Evolutionary conservation across 2,888 invertebrate genomes (phyloP).

Genomic region (Cantharis lateralis): DNA sequence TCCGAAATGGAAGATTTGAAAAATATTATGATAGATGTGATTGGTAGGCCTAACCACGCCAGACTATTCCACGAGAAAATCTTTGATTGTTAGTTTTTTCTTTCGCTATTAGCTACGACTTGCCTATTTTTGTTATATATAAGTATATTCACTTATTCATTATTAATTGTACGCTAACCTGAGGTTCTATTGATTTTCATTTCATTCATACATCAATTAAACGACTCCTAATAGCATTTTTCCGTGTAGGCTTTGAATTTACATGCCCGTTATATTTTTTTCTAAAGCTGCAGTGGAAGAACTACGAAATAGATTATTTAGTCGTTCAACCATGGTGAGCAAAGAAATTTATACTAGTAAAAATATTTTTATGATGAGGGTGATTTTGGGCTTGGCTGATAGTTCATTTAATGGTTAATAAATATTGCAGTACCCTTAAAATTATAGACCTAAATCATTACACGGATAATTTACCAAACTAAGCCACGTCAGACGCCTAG

Average conservation of each 20-base stretch:
- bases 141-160: not conserved
- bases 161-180: not conserved
- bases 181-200: not conserved
- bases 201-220: conserved; percentile 3
- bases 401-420: conserved; percentile 26
- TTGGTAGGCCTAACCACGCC: too few relatives aligned
- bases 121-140: not conserved
- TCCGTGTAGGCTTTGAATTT: not conserved
- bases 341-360: not conserved
- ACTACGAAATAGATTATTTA: not conserved
- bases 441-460: conserved; percentile 18
- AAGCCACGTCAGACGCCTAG: conserved; percentile 24
- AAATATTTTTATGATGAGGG: not conserved
- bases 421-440: conserved; percentile 19
- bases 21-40: too few relatives aligned
- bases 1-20: too few relatives aligned
- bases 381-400: not conserved
- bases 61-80: not conserved
- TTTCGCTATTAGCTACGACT: not conserved
- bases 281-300: not conserved
- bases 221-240: not conserved
- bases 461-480: conserved; percentile 24
- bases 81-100: not conserved
- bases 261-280: not conserved
- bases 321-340: not conserved